These are phyloP conservation scores for Platycheirus rosarum DNA, from an alignment of 2,888 invertebrate genomes.

Conservation along the genomic window DNA sequence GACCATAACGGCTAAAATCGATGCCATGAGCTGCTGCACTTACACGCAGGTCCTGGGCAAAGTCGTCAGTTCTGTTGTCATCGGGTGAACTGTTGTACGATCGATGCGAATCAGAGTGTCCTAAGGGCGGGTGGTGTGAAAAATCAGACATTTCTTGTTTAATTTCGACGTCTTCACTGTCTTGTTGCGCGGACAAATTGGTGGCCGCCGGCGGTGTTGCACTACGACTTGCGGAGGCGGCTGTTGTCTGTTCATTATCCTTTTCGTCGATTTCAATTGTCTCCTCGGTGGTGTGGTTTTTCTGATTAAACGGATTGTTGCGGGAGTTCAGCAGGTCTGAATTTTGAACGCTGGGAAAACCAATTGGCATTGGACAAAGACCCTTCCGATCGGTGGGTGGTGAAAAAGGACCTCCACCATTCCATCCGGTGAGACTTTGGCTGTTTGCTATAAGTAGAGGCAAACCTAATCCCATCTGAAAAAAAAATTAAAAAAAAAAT, in stretches of 20 bases:
- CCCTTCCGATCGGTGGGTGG: conserved; percentile 78
- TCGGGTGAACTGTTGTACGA: conserved; percentile 80
- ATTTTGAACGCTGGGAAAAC: conserved; percentile 68
- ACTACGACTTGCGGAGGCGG: conserved; percentile 75
- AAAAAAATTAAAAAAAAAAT: conserved; percentile 12
- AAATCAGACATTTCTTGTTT: conserved; percentile 81
- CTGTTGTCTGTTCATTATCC: conserved; percentile 76
- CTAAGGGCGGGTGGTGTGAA: conserved; percentile 78
- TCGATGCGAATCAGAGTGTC: conserved; percentile 80
- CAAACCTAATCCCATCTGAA: conserved; percentile 80
- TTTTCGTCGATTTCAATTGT: conserved; percentile 69
- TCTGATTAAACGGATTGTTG: conserved; percentile 51
- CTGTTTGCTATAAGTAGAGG: conserved; percentile 80
- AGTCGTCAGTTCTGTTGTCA: conserved; percentile 79
- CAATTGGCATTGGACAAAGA: conserved; percentile 78
- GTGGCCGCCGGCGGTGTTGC: conserved; percentile 45
- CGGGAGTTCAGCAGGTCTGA: conserved; percentile 45
- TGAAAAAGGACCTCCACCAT: conserved; percentile 79
- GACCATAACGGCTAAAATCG: conserved; percentile 78
- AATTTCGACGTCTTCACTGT: conserved; percentile 79
- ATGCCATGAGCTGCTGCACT: conserved; percentile 77
- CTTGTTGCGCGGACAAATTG: conserved; percentile 49
- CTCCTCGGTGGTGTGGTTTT: conserved; percentile 41
- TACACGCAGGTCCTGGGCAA: conserved; percentile 80
- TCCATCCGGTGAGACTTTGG: conserved; percentile 80